Conservation (phyloP, 2,888 invertebrate genomes). For the Ferdinandea cuprea region DNA sequence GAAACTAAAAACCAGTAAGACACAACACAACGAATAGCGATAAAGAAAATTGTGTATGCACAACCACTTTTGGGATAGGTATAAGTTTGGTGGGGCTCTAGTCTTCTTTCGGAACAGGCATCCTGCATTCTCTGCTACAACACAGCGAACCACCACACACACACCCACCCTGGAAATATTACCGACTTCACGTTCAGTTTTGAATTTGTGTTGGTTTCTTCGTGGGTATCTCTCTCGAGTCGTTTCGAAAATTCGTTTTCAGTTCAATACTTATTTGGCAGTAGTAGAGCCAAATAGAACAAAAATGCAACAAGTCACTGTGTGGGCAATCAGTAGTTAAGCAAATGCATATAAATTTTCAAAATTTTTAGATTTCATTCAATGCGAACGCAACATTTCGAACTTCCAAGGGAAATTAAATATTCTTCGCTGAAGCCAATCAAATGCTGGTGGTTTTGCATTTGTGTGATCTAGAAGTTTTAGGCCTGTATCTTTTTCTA, state of each 20-base stretch:
- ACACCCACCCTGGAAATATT: slow-evolving; percentile 9
- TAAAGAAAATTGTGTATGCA: slow-evolving; percentile 52
- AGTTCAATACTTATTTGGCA: slow-evolving; percentile 33
- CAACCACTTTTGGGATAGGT: slow-evolving; percentile 29
- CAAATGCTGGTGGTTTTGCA: background rate
- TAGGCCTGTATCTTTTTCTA: background rate
- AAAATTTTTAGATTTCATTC: too few species aligned
- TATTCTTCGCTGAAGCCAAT: too few species aligned
- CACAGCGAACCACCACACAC: background rate
- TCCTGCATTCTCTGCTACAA: background rate
- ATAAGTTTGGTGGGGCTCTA: slow-evolving; percentile 28
- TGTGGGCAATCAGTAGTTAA: slow-evolving; percentile 1
- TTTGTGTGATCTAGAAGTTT: background rate
- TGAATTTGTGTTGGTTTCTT: slow-evolving; percentile 31
- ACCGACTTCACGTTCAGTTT: slow-evolving; percentile 37
- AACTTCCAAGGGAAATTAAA: too few species aligned
- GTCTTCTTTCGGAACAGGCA: background rate
- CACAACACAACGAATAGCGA: slow-evolving; percentile 51
- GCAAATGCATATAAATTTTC: background rate
- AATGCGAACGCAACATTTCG: too few species aligned
- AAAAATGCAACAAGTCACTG: slow-evolving; percentile 24
- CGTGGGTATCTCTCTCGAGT: background rate
- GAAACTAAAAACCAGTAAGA: slow-evolving; percentile 54
- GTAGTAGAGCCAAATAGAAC: background rate
- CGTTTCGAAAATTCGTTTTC: slow-evolving; percentile 1